phyloP scores from a whole-genome alignment of 1,140 invertebrate species.

The Anagrus nilaparvatae region DNA sequence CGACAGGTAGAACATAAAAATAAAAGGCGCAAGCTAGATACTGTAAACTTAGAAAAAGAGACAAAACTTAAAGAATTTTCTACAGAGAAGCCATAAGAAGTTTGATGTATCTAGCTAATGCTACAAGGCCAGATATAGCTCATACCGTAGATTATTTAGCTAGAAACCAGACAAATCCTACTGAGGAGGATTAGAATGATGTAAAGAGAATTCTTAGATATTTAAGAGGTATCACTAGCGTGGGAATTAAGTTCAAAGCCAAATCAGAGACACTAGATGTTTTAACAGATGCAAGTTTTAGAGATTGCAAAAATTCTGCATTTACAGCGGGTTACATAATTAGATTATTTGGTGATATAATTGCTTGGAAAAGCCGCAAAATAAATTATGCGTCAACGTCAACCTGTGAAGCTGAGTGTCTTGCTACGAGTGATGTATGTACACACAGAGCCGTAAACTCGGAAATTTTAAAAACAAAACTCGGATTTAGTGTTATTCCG shows the following conservation, averaged over 20 bases:
- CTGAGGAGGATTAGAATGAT: too few relatives aligned
- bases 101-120: too few relatives aligned
- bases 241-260: constrained; percentile 9
- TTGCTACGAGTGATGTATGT: constrained; percentile 19
- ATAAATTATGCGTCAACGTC: constrained; percentile 21
- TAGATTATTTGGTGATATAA: constrained; percentile 13
- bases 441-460: too few relatives aligned
- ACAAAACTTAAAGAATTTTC: constrained; percentile 17
- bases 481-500: too few relatives aligned
- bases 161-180: too few relatives aligned
- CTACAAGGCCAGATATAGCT: too few relatives aligned
- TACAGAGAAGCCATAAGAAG: constrained; percentile 29
- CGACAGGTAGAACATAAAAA: constrained; percentile 9
- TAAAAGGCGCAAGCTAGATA: constrained; percentile 7
- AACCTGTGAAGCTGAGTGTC: constrained; percentile 25
- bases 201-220: too few relatives aligned
- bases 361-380: constrained; percentile 22
- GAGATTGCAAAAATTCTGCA: not conserved
- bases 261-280: constrained; percentile 13
- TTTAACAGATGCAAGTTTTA: too few relatives aligned
- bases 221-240: constrained; percentile 16
- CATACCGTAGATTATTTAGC: too few relatives aligned
- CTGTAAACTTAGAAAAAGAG: too few relatives aligned
- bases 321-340: constrained; percentile 2
- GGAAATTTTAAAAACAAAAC: too few relatives aligned